Base-by-base conservation (phyloP, 2,888 invertebrate species). In the Andrena fulva region DNA sequence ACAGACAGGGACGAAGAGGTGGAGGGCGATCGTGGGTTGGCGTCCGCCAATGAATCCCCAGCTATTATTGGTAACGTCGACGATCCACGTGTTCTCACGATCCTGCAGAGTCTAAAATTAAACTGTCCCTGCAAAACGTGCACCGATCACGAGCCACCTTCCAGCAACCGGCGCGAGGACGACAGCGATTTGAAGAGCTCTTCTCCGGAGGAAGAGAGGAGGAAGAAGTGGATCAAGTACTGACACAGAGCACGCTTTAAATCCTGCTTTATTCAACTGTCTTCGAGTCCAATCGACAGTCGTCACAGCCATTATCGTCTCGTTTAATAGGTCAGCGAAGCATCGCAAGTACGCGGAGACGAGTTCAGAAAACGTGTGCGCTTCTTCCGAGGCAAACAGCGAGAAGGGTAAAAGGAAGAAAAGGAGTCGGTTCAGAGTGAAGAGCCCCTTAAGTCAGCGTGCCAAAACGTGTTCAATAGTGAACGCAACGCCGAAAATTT, bases 171-270 rank as follows among this genome's bases (percentile, higher is more conserved):
- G 29, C 75, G 81, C 27, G 73, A 72, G 2, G 76, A 82, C 8
- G 85, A 87, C n/a, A 89, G 84, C 27, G 89, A 90, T 33, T 85
- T 85, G 52, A 87, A 79, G 63, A 90, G 85, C 31, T 90, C 89
- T 7, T 62, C 82, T 0, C 73, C 68, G 0, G 67, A 52, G 1
- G 75, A 75, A 33, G 72, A 71, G 68, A 77, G 82, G 80, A 77
- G 52, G 10, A 80, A 67, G 64, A 89, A 64, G 59, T 78, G 77
- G 77, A 75, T 69, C 10, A 77, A 70, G 66, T 70, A 56, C 10
- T 2, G 3, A 56, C 4, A 56, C 70, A 60, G 16, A 54, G 27
- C 27, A 27, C 12, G 5, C 8, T 31, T 35, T 62, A 0, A 20
- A 10, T 16, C 12, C 42, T 42, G 42, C 42, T 42, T 16, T 42